phyloP scores from a whole-genome alignment of 2,797 vertebrate genomes.

The Sphenopsis melanotis region DNA sequence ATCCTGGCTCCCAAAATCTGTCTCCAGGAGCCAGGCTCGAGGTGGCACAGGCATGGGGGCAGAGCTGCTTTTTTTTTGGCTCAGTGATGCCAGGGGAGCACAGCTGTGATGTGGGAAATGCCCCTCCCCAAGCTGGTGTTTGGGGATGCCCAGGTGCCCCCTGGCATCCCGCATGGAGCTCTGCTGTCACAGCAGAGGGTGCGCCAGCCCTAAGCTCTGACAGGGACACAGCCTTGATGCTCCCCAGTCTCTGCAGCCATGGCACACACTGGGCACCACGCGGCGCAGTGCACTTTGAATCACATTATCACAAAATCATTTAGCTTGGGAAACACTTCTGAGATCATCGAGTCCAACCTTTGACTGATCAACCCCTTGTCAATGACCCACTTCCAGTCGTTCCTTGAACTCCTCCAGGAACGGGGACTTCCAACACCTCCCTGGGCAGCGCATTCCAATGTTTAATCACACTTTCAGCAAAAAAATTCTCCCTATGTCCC shows the following conservation, averaged over 20 bases:
- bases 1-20: background rate
- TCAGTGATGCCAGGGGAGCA: rapidly evolving
- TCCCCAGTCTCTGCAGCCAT: background rate
- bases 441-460: background rate
- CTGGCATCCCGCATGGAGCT: rapidly evolving
- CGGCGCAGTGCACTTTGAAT: background rate
- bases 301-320: background rate
- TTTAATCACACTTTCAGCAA: too few species aligned
- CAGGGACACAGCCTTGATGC: rapidly evolving
- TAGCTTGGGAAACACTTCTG: background rate
- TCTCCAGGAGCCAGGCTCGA: background rate
- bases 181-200: too few species aligned
- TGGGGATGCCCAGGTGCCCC: background rate
- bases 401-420: background rate
- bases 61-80: rapidly evolving
- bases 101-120: background rate
- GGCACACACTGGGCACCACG: rapidly evolving
- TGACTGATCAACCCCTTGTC: background rate
- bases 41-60: too few species aligned
- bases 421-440: background rate
- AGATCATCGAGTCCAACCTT: background rate
- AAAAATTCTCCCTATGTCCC: background rate
- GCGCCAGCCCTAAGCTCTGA: background rate
- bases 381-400: background rate
- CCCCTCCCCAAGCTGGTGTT: rapidly evolving